Percentiles rank a stretch among this genome's conserved stretches.
Conservation (phyloP, 30 jellyfish, hydroid and myxozoan genomes). For the Cassiopea andromeda region DNA sequence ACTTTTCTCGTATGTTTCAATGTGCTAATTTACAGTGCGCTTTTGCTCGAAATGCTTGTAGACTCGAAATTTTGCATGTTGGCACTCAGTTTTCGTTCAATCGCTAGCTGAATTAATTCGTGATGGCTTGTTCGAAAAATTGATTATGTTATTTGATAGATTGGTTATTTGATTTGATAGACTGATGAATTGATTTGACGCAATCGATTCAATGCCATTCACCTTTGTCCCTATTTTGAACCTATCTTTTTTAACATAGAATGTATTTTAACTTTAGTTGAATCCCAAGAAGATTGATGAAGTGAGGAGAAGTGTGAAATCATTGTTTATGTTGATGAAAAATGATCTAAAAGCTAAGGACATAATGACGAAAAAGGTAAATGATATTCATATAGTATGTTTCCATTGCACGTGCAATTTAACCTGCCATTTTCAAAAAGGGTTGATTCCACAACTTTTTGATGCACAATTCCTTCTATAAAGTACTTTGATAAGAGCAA, state of each 20-base stretch:
- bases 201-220: no score
- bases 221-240: no score
- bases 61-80: no score
- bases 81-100: no score
- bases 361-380: constrained; percentile 67
- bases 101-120: neutral
- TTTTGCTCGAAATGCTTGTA: no score
- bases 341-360: constrained; percentile 34
- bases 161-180: neutral
- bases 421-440: neutral
- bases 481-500: no score
- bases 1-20: no score
- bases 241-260: no score
- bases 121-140: neutral
- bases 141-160: neutral
- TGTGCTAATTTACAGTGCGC: no score
- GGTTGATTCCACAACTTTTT: neutral
- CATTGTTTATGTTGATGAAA: constrained; percentile 65
- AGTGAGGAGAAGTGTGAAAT: constrained; percentile 33
- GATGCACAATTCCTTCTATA: no score
- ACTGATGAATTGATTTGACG: neutral
- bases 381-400: neutral
- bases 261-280: constrained; percentile 21
- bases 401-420: neutral
- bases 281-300: constrained; percentile 48